A percentile compares a stretch with the other conserved stretches of the same genome.
These are phyloP conservation scores for Phalanger gymnotis DNA, from an alignment of 2,797 vertebrate genomes.

Conservation along the genomic window DNA sequence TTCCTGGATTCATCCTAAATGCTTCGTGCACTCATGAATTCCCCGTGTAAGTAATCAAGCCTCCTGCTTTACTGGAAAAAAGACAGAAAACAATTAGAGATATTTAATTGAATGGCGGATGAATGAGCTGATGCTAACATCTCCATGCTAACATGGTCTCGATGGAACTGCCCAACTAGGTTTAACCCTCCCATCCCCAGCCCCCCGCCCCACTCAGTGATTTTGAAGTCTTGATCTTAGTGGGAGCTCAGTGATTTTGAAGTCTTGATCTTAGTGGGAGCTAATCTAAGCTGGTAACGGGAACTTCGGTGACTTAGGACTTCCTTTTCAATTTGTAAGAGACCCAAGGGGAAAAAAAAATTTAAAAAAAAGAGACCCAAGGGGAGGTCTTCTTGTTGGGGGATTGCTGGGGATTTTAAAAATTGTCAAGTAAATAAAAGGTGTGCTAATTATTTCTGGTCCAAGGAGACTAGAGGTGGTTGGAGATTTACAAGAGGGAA, in stretches of 20 bases:
- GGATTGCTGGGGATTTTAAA: background rate
- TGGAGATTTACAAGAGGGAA: background rate
- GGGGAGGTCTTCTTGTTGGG: background rate
- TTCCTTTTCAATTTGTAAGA: slow-evolving; percentile 50
- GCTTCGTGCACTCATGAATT: slow-evolving; percentile 73
- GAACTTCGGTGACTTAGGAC: slow-evolving; percentile 12
- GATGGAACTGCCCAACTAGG: background rate
- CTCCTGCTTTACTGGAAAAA: slow-evolving; percentile 1
- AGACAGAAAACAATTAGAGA: background rate
- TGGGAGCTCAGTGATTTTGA: slow-evolving; percentile 1
- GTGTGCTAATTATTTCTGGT: background rate
- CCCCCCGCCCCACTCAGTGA: background rate
- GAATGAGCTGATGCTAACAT: background rate
- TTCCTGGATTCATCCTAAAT: slow-evolving; percentile 70
- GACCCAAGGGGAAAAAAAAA: slow-evolving; percentile 43
- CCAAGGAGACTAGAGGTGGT: background rate
- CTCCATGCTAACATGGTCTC: background rate
- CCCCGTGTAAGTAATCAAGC: slow-evolving; percentile 65
- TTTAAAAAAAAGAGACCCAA: slow-evolving; percentile 50
- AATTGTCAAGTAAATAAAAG: background rate
- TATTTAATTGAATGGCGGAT: background rate
- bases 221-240: background rate
- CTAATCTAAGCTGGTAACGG: background rate
- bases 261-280: background rate
- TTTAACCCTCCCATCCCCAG: background rate